phyloP scores from a whole-genome alignment of 2,888 invertebrate species.

The Neoaliturus tenellus region DNA sequence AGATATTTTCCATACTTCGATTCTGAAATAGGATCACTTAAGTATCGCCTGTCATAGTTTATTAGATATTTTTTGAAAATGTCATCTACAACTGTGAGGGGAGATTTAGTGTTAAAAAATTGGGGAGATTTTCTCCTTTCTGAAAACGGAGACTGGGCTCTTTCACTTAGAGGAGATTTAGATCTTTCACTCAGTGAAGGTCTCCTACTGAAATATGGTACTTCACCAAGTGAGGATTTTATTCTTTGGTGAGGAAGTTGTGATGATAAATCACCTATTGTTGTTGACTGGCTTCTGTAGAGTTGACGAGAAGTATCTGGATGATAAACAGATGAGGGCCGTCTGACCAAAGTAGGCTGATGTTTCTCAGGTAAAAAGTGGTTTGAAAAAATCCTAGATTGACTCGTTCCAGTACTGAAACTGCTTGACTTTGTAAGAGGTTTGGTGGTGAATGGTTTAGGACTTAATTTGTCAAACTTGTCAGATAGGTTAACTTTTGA shows the following conservation, averaged over 20 bases:
- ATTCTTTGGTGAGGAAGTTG: no score
- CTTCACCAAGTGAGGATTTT: not conserved
- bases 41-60: slow-evolving; percentile 42
- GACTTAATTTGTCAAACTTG: not conserved
- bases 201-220: not conserved
- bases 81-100: slow-evolving; percentile 46
- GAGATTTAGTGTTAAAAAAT: slow-evolving; percentile 3
- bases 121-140: not conserved
- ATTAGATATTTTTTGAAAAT: slow-evolving; percentile 43
- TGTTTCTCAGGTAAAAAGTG: not conserved
- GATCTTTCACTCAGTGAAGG: not conserved
- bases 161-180: not conserved
- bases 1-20: slow-evolving; percentile 41
- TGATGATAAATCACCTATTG: not conserved
- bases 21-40: slow-evolving; percentile 48
- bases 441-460: not conserved
- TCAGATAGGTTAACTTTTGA: not conserved
- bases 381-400: not conserved
- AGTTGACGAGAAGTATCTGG: not conserved
- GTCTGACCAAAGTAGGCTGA: not conserved
- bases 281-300: not conserved
- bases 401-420: not conserved
- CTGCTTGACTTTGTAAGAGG: slow-evolving; percentile 23
- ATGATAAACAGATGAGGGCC: not conserved
- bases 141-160: not conserved